phyloP scores from a whole-genome alignment of 2,797 vertebrate species.

The Lates japonicus region DNA sequence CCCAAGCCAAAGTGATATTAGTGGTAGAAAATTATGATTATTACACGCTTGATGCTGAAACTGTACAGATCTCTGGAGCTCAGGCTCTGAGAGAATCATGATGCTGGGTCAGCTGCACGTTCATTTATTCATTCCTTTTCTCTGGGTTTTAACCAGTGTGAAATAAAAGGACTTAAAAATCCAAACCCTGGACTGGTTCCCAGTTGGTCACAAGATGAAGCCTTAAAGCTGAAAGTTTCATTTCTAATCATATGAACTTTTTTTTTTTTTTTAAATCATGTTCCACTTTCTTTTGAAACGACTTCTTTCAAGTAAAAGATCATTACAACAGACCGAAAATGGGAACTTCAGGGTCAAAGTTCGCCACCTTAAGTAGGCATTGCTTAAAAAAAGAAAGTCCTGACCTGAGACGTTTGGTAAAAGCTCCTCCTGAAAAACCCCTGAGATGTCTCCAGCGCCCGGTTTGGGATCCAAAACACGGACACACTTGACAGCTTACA shows the following conservation, averaged over 20 bases:
- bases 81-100: neutral
- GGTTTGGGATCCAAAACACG: neutral
- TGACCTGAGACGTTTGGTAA: neutral
- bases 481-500: neutral
- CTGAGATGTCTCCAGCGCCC: neutral
- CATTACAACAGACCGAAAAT: neutral
- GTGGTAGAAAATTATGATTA: slow-evolving; percentile 28
- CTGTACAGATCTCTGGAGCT: neutral
- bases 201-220: neutral
- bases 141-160: neutral
- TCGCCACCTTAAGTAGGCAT: neutral
- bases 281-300: neutral
- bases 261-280: no score
- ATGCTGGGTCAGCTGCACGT: neutral
- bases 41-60: slow-evolving; percentile 21
- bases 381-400: neutral
- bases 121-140: neutral
- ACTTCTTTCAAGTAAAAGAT: neutral
- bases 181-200: neutral
- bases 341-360: neutral
- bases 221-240: neutral
- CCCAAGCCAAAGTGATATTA: slow-evolving; percentile 32
- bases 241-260: neutral
- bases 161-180: neutral
- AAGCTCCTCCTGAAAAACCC: neutral